A percentile compares a stretch with the other conserved stretches of the same genome.
These are phyloP conservation scores for Brachionus calyciflorus DNA, from an alignment of 1,140 invertebrate species.

Conservation along the genomic window DNA sequence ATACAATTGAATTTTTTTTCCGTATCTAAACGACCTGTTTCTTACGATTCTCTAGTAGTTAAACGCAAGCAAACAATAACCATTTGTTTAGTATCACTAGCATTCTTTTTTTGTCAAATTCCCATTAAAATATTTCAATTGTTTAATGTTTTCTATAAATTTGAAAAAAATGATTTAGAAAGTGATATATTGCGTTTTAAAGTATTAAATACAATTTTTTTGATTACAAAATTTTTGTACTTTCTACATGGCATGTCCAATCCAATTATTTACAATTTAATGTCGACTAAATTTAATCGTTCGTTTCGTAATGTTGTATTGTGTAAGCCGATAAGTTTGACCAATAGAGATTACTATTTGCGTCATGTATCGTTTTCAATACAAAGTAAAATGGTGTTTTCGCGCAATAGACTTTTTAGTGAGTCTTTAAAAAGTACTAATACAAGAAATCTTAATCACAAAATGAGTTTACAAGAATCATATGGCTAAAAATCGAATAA, in stretches of 20 bases:
- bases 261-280: constrained; percentile 48
- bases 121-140: constrained; percentile 37
- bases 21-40: neutral
- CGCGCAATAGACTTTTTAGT: no score
- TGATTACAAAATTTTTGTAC: constrained; percentile 48
- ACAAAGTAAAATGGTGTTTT: no score
- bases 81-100: constrained; percentile 27
- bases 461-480: neutral
- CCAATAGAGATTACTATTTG: neutral
- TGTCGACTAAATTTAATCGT: constrained; percentile 51
- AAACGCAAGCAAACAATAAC: constrained; percentile 33
- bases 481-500: no score
- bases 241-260: constrained; percentile 35
- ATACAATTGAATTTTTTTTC: no score
- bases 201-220: neutral
- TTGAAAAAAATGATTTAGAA: neutral
- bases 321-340: neutral
- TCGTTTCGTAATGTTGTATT: constrained; percentile 45
- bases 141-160: constrained; percentile 4
- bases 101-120: constrained; percentile 46
- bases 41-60: neutral
- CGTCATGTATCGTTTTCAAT: constrained; percentile 4
- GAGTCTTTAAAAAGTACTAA: neutral
- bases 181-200: constrained; percentile 1
- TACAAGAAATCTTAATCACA: neutral